These are phyloP conservation scores for Antheraea pernyi DNA, from an alignment of 1,140 invertebrate species.

Conservation along the genomic window DNA sequence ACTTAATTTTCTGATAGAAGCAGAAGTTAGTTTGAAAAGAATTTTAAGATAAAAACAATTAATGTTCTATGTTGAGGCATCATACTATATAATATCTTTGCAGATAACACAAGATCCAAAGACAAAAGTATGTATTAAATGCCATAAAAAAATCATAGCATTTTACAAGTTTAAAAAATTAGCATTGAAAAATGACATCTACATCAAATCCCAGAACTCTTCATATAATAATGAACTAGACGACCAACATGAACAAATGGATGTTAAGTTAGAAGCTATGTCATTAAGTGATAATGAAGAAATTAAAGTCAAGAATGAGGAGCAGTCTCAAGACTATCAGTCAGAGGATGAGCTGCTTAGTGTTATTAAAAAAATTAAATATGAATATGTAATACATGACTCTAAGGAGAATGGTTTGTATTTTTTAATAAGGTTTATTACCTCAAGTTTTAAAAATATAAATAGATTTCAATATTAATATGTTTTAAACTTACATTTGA, in stretches of 20 bases:
- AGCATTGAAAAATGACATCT: slow-evolving; percentile 48
- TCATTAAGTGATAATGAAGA: slow-evolving; percentile 5
- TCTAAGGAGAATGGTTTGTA: slow-evolving; percentile 46
- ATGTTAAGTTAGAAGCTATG: slow-evolving; percentile 12
- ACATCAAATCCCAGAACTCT: slow-evolving; percentile 24
- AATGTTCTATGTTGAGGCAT: not conserved
- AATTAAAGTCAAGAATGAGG: slow-evolving; percentile 3
- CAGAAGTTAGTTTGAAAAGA: too few relatives aligned
- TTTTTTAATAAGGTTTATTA: not conserved
- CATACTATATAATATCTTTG: slow-evolving; percentile 14
- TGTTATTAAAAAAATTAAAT: slow-evolving; percentile 56
- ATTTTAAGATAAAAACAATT: too few relatives aligned
- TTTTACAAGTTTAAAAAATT: slow-evolving; percentile 55
- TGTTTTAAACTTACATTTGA: too few relatives aligned
- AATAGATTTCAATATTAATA: not conserved
- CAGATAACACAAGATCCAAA: slow-evolving; percentile 39
- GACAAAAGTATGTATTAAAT: slow-evolving; percentile 51
- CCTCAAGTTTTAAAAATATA: not conserved
- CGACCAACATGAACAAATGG: slow-evolving; percentile 30
- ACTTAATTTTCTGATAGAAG: too few relatives aligned
- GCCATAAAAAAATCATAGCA: slow-evolving; percentile 47
- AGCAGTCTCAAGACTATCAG: slow-evolving; percentile 16
- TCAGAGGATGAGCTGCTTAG: slow-evolving; percentile 59
- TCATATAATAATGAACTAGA: slow-evolving; percentile 5
- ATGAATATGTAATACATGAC: slow-evolving; percentile 37